Base-by-base conservation (phyloP, 2,797 vertebrate species). In the Streptopelia turtur region DNA sequence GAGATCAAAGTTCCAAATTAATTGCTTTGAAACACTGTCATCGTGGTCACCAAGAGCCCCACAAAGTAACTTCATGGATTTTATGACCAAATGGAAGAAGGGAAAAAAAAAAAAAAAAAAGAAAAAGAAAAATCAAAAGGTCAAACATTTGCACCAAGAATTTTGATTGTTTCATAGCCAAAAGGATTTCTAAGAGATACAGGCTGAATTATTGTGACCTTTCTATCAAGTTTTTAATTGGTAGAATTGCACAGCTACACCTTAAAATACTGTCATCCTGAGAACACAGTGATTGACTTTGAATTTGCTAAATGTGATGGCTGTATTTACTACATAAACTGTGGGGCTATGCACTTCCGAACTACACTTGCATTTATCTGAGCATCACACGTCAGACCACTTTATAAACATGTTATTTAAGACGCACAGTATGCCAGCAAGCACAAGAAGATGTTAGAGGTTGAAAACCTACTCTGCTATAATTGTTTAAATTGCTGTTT, bases 321-420 rank as follows among this genome's bases (percentile, higher is more conserved):
- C 28, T 3, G 1, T 88, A 77, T 93, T 92, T 90, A 80, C 64
- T 60, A 7, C 78, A 77, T 68, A 71, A 89, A 64, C 84, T 82
- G 52, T 57, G 86, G 49, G 52, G 35, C 81, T 93, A 13, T 50
- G 37, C 16, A 30, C 45, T 89, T 83, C 69, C 69, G 50, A 72
- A 77, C 11, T 35, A 25, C 39, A 17, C 60, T 69, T 66, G 47
- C 57, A 47, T 80, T 90, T 64, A 75, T 85, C 60, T 22, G 14
- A 90, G 47, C 63, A 31, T 80, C 86, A 60, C 43, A 31, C 39
- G 83, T 60, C 71, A 85, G 81, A 53, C 50, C 55, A 72, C 64
- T 90, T 87, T 52, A 77, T 25, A 94, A 96, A 90, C 70, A 25
- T 49, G 45, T 53, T 92, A 92, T 85, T 93, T 90, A 87, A 90